Percentiles rank a stretch among this genome's conserved stretches.
Conservation (phyloP, 2,113 vertebrate genomes). For the Callipepla californica region DNA sequence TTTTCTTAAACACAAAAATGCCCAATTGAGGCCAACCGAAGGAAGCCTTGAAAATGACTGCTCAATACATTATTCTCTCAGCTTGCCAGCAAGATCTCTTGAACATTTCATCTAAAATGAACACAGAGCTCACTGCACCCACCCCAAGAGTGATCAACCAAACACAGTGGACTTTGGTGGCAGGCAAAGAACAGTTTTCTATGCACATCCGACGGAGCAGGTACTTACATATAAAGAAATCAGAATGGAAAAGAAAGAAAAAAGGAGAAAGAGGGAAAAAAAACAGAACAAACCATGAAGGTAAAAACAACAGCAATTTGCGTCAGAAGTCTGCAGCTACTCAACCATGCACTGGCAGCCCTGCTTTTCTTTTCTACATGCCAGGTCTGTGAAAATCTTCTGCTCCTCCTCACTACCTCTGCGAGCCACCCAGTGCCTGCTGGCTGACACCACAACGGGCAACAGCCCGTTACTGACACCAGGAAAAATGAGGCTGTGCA, state of each 20-base stretch:
- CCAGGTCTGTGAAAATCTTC: background rate
- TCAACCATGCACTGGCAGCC: background rate
- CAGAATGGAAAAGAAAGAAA: background rate
- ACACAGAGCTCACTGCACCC: background rate
- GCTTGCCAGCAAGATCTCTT: background rate
- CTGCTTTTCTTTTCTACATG: background rate
- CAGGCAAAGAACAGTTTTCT: background rate
- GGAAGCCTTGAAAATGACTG: background rate
- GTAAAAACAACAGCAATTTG: background rate
- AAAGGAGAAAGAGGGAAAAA: too few relatives aligned
- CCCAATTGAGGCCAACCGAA: background rate
- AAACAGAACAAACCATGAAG: background rate
- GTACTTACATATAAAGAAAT: slow-evolving; percentile 31
- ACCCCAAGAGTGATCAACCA: background rate
- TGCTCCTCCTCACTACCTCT: background rate
- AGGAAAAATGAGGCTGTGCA: background rate
- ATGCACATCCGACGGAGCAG: background rate
- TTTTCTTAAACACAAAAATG: background rate
- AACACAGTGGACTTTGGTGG: background rate
- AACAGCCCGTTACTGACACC: background rate
- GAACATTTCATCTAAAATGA: background rate
- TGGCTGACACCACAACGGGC: background rate
- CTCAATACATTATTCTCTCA: background rate
- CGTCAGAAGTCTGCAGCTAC: background rate
- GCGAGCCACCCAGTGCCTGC: background rate